A percentile compares a stretch with the other conserved stretches of the same genome.
phyloP scores from a whole-genome alignment of 2,113 vertebrate genomes.

The Xyliphius kryptos region DNA sequence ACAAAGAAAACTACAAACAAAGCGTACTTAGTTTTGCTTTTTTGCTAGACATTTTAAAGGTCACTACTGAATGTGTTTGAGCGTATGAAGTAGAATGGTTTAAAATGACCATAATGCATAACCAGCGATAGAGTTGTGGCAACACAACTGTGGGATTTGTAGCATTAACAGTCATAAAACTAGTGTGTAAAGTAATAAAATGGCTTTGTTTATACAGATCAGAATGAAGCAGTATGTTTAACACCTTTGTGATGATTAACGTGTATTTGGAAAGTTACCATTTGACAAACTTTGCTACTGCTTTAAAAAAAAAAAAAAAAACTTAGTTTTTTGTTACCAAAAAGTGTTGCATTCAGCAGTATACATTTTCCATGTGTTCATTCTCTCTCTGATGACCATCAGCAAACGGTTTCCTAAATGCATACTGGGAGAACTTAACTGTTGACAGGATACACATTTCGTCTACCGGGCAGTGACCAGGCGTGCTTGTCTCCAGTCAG shows the following conservation, averaged over 20 bases:
- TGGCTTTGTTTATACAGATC: too few relatives aligned
- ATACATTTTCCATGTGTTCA: background rate
- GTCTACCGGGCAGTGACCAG: conserved; percentile 9
- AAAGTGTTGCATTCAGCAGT: background rate
- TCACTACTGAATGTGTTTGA: background rate
- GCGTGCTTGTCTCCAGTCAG: background rate
- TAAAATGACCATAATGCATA: too few relatives aligned
- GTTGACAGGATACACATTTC: conserved; percentile 18
- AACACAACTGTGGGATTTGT: too few relatives aligned
- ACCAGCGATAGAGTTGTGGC: too few relatives aligned
- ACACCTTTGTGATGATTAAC: too few relatives aligned
- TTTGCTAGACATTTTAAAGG: background rate
- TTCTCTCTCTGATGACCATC: background rate
- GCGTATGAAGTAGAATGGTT: too few relatives aligned
- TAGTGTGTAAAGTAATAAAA: too few relatives aligned
- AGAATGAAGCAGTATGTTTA: too few relatives aligned
- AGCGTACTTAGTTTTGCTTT: background rate
- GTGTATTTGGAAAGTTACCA: too few relatives aligned
- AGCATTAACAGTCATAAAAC: too few relatives aligned
- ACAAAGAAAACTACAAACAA: background rate
- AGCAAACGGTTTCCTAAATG: background rate
- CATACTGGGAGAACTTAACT: background rate
- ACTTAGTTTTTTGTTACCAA: background rate
- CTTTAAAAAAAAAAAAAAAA: too few relatives aligned
- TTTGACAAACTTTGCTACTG: too few relatives aligned